Percentiles rank a stretch among this genome's conserved stretches.
phyloP scores from a whole-genome alignment of 2,797 vertebrate genomes.

The Propithecus deckenii region DNA sequence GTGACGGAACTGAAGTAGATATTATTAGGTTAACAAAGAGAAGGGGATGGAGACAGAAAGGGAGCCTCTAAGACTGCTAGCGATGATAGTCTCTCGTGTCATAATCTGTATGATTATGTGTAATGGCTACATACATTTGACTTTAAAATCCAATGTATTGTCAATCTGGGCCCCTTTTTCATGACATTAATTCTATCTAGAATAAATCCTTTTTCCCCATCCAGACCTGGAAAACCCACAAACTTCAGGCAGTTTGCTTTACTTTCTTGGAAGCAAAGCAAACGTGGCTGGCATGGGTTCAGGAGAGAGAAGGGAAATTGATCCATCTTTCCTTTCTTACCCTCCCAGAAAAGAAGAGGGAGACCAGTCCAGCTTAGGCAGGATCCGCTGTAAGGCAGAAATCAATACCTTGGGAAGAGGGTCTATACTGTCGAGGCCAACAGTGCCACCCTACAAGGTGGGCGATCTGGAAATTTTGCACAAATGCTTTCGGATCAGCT shows the following conservation, averaged over 20 bases:
- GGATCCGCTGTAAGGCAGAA: not conserved
- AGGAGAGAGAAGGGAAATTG: not conserved
- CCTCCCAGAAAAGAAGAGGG: not conserved
- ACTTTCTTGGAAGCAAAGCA: slow-evolving; percentile 12
- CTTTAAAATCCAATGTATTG: not conserved
- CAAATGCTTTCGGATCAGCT: not conserved
- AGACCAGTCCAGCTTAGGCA: not conserved
- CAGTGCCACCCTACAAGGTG: not conserved
- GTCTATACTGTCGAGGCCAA: not conserved
- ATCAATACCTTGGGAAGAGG: not conserved
- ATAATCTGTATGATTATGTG: not conserved
- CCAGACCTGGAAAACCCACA: not conserved
- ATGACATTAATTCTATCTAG: not conserved
- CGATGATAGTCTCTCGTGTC: not conserved
- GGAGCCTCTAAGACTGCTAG: not conserved
- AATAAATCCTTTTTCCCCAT: not conserved
- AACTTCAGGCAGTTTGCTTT: not conserved
- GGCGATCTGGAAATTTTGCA: not conserved
- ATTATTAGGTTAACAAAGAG: not conserved
- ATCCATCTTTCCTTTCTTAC: not conserved
- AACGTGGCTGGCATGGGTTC: not conserved
- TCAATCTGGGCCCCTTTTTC: not conserved
- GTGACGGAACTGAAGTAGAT: not conserved
- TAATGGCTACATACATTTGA: not conserved
- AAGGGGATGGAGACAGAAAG: not conserved